These are phyloP conservation scores for Sciurus carolinensis DNA, from an alignment of 2,797 vertebrate species.

Conservation along the genomic window DNA sequence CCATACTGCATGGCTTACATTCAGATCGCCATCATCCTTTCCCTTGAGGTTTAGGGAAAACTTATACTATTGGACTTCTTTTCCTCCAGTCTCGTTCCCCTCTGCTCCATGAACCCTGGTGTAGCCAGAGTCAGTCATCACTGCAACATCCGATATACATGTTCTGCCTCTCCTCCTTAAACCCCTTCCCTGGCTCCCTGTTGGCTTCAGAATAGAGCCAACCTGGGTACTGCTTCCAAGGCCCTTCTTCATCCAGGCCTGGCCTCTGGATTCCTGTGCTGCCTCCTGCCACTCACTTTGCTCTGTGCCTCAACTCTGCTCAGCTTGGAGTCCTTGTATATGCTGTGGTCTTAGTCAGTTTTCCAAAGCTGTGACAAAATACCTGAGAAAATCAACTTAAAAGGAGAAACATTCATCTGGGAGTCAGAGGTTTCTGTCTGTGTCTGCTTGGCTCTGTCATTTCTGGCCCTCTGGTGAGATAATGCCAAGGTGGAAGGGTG, in stretches of 20 bases:
- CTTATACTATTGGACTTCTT: too few species aligned
- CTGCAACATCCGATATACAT: background rate
- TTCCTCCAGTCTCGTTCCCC: too few species aligned
- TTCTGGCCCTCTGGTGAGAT: too few species aligned
- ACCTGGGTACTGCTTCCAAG: background rate
- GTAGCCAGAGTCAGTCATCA: background rate
- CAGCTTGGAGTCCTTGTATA: background rate
- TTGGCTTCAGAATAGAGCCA: background rate
- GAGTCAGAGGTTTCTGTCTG: too few species aligned
- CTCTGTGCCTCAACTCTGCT: rapidly evolving
- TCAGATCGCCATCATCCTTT: background rate
- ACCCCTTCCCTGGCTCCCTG: background rate
- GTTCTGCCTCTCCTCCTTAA: background rate
- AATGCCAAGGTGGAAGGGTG: too few species aligned
- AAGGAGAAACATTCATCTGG: too few species aligned
- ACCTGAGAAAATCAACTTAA: too few species aligned
- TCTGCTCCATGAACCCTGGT: background rate
- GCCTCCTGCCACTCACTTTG: rapidly evolving
- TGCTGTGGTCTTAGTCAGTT: too few species aligned
- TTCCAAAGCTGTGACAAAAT: too few species aligned
- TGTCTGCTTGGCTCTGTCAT: too few species aligned
- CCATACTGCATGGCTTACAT: background rate
- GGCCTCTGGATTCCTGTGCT: rapidly evolving
- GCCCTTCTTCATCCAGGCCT: rapidly evolving
- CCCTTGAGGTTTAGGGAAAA: background rate